Percentiles rank a stretch among this genome's conserved stretches.
phyloP scores from a whole-genome alignment of 2,888 invertebrate genomes.

The Stenichneumon culpator region DNA sequence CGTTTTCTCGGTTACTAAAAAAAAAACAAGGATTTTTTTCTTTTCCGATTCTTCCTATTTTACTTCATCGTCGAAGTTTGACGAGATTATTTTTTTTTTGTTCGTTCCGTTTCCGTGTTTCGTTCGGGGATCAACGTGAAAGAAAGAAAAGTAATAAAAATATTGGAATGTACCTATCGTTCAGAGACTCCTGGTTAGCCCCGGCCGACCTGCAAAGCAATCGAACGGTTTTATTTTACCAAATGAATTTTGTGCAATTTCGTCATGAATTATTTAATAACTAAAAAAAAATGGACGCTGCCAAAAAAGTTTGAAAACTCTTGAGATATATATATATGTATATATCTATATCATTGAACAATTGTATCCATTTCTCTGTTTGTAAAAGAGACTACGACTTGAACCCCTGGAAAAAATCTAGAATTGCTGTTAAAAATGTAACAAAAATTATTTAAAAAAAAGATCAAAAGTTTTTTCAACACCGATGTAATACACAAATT shows the following conservation, averaged over 20 bases:
- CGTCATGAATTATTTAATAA: slow-evolving; percentile 32
- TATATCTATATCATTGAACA: slow-evolving; percentile 43
- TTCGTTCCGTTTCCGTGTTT: background rate
- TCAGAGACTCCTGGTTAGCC: slow-evolving; percentile 83
- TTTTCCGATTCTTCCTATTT: slow-evolving; percentile 26
- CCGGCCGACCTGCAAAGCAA: slow-evolving; percentile 83
- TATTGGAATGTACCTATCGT: slow-evolving; percentile 82
- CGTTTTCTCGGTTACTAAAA: slow-evolving; percentile 37
- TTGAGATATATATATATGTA: slow-evolving; percentile 42
- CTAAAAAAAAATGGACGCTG: slow-evolving; percentile 61
- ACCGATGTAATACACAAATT: slow-evolving; percentile 55
- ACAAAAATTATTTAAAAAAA: slow-evolving; percentile 46
- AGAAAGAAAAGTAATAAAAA: slow-evolving; percentile 70
- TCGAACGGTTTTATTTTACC: slow-evolving; percentile 80
- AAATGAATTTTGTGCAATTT: slow-evolving; percentile 72
- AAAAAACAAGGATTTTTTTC: background rate
- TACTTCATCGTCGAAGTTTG: background rate
- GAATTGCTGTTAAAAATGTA: slow-evolving; percentile 78
- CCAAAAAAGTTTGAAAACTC: slow-evolving; percentile 54
- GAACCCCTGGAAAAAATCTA: slow-evolving; percentile 82
- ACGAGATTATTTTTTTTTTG: background rate
- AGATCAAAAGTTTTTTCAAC: slow-evolving; percentile 44
- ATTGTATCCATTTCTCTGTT: slow-evolving; percentile 74
- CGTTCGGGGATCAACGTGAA: slow-evolving; percentile 45
- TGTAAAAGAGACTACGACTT: slow-evolving; percentile 79